phyloP scores from a whole-genome alignment of 1,140 invertebrate species.

The Hyles euphorbiae region DNA sequence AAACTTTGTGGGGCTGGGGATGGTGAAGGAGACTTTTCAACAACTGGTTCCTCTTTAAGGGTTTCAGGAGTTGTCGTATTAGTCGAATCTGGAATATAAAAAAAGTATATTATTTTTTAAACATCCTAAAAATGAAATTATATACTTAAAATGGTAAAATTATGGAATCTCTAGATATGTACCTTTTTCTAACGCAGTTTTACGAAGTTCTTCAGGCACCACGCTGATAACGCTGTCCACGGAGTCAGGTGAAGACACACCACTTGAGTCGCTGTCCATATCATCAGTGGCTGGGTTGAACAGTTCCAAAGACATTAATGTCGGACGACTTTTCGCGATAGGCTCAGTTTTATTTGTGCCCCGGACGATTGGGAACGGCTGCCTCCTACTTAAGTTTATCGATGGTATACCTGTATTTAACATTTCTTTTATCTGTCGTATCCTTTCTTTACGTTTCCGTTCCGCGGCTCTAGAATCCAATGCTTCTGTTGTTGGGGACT shows the following conservation, averaged over 20 bases:
- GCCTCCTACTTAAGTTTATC: slow-evolving; percentile 73
- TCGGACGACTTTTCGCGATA: slow-evolving; percentile 76
- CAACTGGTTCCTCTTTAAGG: slow-evolving; percentile 33
- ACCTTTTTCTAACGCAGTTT: slow-evolving; percentile 65
- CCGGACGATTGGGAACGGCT: slow-evolving; percentile 79
- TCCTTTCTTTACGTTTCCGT: slow-evolving; percentile 75
- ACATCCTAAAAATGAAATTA: too few relatives aligned
- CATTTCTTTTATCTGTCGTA: slow-evolving; percentile 82
- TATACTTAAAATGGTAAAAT: too few relatives aligned
- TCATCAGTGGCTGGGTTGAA: slow-evolving; percentile 95
- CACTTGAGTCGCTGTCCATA: slow-evolving; percentile 91
- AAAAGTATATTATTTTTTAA: not conserved
- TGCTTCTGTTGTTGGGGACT: slow-evolving; percentile 49
- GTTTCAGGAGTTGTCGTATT: slow-evolving; percentile 34
- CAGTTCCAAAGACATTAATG: slow-evolving; percentile 86
- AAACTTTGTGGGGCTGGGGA: slow-evolving; percentile 55
- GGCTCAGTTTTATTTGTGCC: slow-evolving; percentile 75
- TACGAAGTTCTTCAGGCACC: slow-evolving; percentile 64
- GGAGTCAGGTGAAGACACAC: slow-evolving; percentile 90
- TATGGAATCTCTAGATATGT: too few relatives aligned
- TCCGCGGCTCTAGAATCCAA: slow-evolving; percentile 60
- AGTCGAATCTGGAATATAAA: slow-evolving; percentile 42
- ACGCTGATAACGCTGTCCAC: slow-evolving; percentile 89
- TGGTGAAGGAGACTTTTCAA: slow-evolving; percentile 32
- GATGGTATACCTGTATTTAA: slow-evolving; percentile 71